Percentiles rank a stretch among this genome's conserved stretches.
Conservation (phyloP, 2,888 invertebrate species). For the Rhagonycha lutea region DNA sequence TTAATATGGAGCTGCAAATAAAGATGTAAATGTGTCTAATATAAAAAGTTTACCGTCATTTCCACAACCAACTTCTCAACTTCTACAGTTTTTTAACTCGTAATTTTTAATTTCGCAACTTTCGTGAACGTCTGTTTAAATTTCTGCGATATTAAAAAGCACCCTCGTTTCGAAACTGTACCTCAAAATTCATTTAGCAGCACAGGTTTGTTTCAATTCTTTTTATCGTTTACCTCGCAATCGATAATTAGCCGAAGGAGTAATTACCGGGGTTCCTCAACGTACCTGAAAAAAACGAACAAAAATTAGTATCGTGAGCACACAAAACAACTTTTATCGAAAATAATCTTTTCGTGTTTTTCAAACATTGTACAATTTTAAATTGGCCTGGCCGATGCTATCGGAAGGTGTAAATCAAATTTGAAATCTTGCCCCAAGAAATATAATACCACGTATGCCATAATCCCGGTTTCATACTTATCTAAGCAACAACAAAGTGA, state of each 20-base stretch:
- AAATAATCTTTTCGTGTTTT: not conserved
- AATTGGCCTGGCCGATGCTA: not conserved
- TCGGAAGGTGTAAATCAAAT: not conserved
- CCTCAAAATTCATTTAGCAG: conserved; percentile 24
- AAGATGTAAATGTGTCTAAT: conserved; percentile 37
- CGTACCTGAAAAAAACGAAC: conserved; percentile 22
- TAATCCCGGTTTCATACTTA: conserved; percentile 33
- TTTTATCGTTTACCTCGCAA: not conserved
- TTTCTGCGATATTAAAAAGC: conserved; percentile 30
- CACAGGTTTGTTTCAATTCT: not conserved
- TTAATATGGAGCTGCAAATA: conserved; percentile 36
- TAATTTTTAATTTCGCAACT: conserved; percentile 37
- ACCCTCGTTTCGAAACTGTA: conserved; percentile 22
- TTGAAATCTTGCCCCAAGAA: not conserved
- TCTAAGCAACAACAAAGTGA: conserved; percentile 23
- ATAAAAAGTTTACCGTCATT: conserved; percentile 28
- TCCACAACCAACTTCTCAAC: conserved; percentile 32
- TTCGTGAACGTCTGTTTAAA: conserved; percentile 32
- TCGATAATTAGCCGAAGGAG: not conserved
- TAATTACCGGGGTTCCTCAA: conserved; percentile 1
- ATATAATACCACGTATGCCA: conserved; percentile 12
- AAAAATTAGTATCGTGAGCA: not conserved
- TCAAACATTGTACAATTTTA: not conserved
- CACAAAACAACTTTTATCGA: not conserved
- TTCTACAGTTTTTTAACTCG: conserved; percentile 34